Base-by-base conservation (phyloP, 2,797 vertebrate genomes). In the Typhlichthys subterraneus region DNA sequence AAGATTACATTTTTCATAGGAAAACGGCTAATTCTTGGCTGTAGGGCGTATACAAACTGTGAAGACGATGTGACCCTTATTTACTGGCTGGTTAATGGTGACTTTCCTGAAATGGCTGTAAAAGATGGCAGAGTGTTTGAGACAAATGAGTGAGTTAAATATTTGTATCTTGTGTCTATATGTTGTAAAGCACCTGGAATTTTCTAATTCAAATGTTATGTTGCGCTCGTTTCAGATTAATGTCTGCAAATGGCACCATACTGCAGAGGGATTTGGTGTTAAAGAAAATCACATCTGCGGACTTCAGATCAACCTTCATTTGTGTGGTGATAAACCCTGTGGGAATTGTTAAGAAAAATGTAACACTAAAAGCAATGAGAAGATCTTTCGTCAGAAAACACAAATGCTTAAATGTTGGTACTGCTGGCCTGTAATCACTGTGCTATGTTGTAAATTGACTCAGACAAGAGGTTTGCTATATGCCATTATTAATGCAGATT, bases 71-170 rank as follows among this genome's bases (percentile, higher is more conserved):
- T 67, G 45, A 65, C 80, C 0, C 63, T 93, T 3, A 90, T 95
- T 73, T 95, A 95, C 82, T 95, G 95, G 94, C 82, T 96, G 47
- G 86, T 92, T n/a, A 90, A 95, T 0, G 81, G 69, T 14, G 79
- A 80, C 1, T 95, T 95, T 76, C 91, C 93, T 0, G 92, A 94
- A 45, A 86, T 88, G 0, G 47, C 70, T 0, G 61, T 31, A 47
- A 81, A 77, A 2, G 72, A 76, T 1, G 67, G 5, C 9, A 83
- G 89, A n/a, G 84, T 93, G 49, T 33, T 52, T 0, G 89, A 94
- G 60, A 49, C 17, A 9, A 57, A 79, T 0, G 79, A 86, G 93
- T 93, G 69, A 91, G 92, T 85, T 12, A 49, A 2, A n/a, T 13
- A 12, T 52, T 10, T 57, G 23, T 33, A 60, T 52, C 3, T 38